Conservation (phyloP, 2,113 vertebrate species). For the Muscicapa adusta region DNA sequence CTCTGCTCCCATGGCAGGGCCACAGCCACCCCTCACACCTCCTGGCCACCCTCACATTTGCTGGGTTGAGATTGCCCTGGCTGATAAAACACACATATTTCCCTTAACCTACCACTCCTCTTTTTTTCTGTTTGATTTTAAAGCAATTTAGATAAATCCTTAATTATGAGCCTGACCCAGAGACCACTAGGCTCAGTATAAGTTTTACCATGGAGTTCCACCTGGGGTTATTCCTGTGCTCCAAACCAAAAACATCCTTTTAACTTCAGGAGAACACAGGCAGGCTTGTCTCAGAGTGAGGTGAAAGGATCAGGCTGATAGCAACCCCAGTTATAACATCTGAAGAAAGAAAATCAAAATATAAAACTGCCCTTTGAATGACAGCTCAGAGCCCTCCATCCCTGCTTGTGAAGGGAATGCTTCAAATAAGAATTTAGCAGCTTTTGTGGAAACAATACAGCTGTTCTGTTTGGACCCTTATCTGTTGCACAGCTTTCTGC, state of each 20-base stretch:
- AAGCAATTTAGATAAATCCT: not conserved
- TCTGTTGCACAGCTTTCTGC: not conserved
- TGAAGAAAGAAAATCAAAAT: not conserved
- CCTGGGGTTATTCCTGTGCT: not conserved
- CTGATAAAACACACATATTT: not conserved
- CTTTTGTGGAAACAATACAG: not conserved
- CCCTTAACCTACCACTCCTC: not conserved
- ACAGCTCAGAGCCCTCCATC: not conserved
- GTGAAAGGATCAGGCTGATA: not conserved
- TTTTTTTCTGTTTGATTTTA: not conserved
- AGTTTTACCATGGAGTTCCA: not conserved
- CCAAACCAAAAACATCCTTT: not conserved
- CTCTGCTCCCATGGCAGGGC: not conserved
- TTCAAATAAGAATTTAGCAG: not conserved
- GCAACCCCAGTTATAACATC: rapidly evolving
- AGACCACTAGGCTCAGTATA: not conserved
- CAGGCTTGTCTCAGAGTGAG: not conserved
- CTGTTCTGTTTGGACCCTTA: no score
- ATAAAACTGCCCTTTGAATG: not conserved
- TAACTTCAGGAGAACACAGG: not conserved
- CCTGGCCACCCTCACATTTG: not conserved
- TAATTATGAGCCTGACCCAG: not conserved
- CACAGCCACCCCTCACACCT: not conserved
- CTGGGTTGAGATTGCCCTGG: not conserved
- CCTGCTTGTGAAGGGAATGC: not conserved